phyloP scores from a whole-genome alignment of 2,888 invertebrate genomes.

The Timandra comae region DNA sequence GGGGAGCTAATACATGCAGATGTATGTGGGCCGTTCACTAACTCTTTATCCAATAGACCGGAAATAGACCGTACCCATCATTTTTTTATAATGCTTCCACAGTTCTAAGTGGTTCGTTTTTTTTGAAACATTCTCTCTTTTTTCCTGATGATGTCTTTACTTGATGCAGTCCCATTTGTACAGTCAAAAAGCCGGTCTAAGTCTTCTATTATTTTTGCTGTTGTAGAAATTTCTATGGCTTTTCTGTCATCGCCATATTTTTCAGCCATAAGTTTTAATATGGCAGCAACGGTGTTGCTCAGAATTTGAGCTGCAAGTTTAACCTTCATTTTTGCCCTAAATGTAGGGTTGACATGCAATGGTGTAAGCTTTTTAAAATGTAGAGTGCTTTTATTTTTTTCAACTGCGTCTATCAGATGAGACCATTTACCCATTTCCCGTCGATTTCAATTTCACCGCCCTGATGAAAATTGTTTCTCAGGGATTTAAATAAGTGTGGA shows the following conservation, averaged over 20 bases:
- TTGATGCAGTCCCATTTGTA: neutral
- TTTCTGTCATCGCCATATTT: neutral
- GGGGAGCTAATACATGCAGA: too few species aligned
- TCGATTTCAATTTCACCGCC: conserved; percentile 6
- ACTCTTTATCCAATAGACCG: too few species aligned
- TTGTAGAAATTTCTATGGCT: neutral
- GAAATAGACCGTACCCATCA: neutral
- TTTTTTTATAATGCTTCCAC: neutral
- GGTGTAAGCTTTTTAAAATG: conserved; percentile 13
- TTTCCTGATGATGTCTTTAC: neutral
- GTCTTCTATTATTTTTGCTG: neutral
- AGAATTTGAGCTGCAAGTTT: conserved; percentile 2
- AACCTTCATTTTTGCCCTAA: conserved; percentile 4
- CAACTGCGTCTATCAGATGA: conserved; percentile 11
- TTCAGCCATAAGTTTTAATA: conserved; percentile 2
- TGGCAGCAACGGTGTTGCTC: conserved; percentile 3
- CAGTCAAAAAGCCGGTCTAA: neutral
- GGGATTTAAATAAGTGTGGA: conserved; percentile 18
- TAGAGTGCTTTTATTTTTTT: conserved; percentile 8
- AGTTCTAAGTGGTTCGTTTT: neutral
- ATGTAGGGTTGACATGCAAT: conserved; percentile 4
- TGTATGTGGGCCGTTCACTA: too few species aligned
- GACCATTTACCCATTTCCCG: conserved; percentile 11
- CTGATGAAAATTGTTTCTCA: too few species aligned
- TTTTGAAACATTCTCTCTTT: neutral